Conservation (phyloP, 2,797 vertebrate species). For the Myotis planiceps region DNA sequence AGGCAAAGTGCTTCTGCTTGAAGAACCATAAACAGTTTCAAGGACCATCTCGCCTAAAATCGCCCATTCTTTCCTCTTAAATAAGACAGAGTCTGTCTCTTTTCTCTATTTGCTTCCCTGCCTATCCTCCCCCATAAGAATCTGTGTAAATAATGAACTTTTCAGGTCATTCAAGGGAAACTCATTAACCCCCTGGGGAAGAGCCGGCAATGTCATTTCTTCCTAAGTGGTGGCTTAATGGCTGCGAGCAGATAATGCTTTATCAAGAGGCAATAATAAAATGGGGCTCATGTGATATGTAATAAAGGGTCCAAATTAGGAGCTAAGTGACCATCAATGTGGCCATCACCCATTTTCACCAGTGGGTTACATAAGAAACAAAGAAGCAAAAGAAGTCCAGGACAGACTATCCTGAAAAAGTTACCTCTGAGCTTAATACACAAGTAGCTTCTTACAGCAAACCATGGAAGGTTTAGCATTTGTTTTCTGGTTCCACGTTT, state of each 20-base stretch:
- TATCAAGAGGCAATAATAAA: slow-evolving; percentile 45
- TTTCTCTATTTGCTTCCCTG: not conserved
- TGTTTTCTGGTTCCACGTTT: not conserved
- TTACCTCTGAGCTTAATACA: not conserved
- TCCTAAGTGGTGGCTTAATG: slow-evolving; percentile 46
- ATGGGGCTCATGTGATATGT: not conserved
- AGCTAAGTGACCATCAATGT: not conserved
- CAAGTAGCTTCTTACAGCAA: not conserved
- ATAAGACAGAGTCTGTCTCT: not conserved
- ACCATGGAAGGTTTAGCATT: not conserved
- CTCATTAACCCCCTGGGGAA: slow-evolving; percentile 51
- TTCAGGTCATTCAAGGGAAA: slow-evolving; percentile 27
- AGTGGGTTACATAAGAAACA: not conserved
- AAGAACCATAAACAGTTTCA: not conserved
- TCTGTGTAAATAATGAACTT: slow-evolving; percentile 45
- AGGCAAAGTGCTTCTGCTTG: not conserved
- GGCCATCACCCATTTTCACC: not conserved
- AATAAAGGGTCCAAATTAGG: not conserved
- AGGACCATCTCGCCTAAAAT: too few relatives aligned
- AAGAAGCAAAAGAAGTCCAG: not conserved
- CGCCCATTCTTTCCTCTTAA: too few relatives aligned
- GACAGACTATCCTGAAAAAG: not conserved
- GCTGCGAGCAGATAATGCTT: not conserved
- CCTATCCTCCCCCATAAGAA: not conserved
- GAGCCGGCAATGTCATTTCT: slow-evolving; percentile 30